Base-by-base conservation (phyloP, 2,888 invertebrate genomes). In the Teleiodes luculella region DNA sequence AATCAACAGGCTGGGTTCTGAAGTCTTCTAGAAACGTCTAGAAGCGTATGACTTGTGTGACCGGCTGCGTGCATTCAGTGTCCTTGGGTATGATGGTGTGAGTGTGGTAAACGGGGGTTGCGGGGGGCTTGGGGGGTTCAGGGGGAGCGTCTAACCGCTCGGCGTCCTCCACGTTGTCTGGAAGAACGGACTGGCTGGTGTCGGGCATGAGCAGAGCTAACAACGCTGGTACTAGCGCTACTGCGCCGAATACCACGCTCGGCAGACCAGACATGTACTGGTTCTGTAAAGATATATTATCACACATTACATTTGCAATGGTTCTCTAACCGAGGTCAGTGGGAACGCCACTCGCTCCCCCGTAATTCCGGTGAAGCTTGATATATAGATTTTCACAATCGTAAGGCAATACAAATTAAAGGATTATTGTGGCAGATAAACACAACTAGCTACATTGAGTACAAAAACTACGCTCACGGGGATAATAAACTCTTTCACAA, bases 121-220 rank as follows among this genome's bases (percentile, higher is more conserved):
- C 8, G 20, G 36, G n/a, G 6, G 3, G 13, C 5, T 13, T 13
- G 39, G 24, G n/a, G 24, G 43, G 43, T 6, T 24, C n/a, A 6
- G 28, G 6, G n/a, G 43, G 43, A 3, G 28, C 43, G 28, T 43
- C 78, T 1, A 86, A 62, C 18, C 71, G 68, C 61, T 86, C 86
- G 0, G 86, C 86, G 1, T 79, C 83, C 0, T 55, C 54, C 45
- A 87, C 59, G 57, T 78, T 68, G 4, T 85, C 87, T 0, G 88
- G 88, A 10, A 88, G 66, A 0, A 72, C 70, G 0, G 71, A 58
- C 4, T 65, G 66, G 58, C 84, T 84, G 2, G 87, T 83, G 60
- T 88, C 89, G 0, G 88, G 89, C 13, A 89, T 68, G 33, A 83
- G 61, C 0, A 86, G 67, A 0, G 86, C 76, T 51, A 88, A 63